These are phyloP conservation scores for Neoascia interrupta DNA, from an alignment of 2,888 invertebrate genomes.

Conservation along the genomic window DNA sequence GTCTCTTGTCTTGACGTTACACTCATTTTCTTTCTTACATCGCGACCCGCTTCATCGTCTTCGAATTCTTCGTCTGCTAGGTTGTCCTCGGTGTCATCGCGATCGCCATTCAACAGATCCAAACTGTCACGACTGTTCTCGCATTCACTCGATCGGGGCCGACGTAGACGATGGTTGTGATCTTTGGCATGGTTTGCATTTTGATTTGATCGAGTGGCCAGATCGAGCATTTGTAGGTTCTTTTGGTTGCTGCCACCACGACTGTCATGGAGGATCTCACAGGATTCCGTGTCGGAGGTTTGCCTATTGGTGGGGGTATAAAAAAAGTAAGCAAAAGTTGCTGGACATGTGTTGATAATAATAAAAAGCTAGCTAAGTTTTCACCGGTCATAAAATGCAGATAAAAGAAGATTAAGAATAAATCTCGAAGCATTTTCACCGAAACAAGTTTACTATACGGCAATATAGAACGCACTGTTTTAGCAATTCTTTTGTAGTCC, in stretches of 20 bases:
- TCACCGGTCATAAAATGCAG: no score
- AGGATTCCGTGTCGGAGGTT: conserved; percentile 79
- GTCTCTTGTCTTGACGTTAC: conserved; percentile 64
- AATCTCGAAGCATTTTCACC: no score
- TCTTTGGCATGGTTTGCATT: conserved; percentile 72
- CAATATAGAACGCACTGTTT: no score
- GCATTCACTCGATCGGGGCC: conserved; percentile 78
- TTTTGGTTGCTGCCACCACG: conserved; percentile 74
- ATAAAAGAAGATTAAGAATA: no score
- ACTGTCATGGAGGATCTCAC: conserved; percentile 79
- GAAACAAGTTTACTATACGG: no score
- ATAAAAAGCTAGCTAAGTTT: no score
- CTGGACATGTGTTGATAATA: no score
- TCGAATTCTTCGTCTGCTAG: conserved; percentile 79
- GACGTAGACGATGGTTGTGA: conserved; percentile 76
- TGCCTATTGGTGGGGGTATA: conserved; percentile 76
- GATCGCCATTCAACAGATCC: conserved; percentile 76
- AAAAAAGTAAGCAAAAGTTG: no score
- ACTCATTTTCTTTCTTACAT: conserved; percentile 76
- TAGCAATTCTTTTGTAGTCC: no score
- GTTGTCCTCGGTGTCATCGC: conserved; percentile 79
- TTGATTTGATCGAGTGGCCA: conserved; percentile 67
- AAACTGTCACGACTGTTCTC: conserved; percentile 78
- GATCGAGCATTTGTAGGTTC: conserved; percentile 75
- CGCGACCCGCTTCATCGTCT: conserved; percentile 78